Base-by-base conservation (phyloP, 2,113 vertebrate genomes). In the Oreotragus oreotragus region DNA sequence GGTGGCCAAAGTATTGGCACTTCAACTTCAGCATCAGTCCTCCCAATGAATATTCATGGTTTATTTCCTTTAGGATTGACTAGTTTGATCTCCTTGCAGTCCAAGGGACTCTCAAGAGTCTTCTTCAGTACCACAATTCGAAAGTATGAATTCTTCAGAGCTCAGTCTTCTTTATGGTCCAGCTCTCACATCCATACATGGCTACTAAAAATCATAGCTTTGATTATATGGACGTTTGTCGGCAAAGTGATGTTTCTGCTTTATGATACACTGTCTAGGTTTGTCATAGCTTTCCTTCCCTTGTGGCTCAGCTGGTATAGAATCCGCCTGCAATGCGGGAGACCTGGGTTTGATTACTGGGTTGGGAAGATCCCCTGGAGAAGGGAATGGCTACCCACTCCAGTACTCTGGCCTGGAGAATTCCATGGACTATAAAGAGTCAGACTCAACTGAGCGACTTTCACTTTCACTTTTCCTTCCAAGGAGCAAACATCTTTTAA, bases 381-480 rank as follows among this genome's bases (percentile, higher is more conserved):
- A 70, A 70, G 21, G 66, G 66, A 70, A 70, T 0, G 5, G 66
- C 66, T 39, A 70, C 66, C 66, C 10, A 39, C 19, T 23, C 10
- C 66, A 70, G n/a, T 39, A 39, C 39, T 70, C 66, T 70, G 66
- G n/a, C 66, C 66, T 70, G n/a, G n/a, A 70, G 66, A 70, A 39
- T 70, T 70, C 64, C n/a, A 70, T 43, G 43, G 43, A 1, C 43
- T 45, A 45, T 45, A 64, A 62, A 64, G 15, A 64, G 33, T n/a
- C 1, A 7, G 62, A 64, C 15, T n/a, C 3, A 1, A n/a, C 33
- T 64, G 33, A 19, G 15, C 1, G 2, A 64, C 16, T 64, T 19
- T 64, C 62, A 70, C n/a, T 23, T 23, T 70, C 33, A 70, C 4
- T 1, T 70, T 70, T 70, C 17, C n/a, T 70, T 39, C n/a, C 66